Evolutionary conservation across 2,113 vertebrate species (phyloP), one percentile per base, ranked within the genome.

Genomic region (Xyliphius kryptos): DNA sequence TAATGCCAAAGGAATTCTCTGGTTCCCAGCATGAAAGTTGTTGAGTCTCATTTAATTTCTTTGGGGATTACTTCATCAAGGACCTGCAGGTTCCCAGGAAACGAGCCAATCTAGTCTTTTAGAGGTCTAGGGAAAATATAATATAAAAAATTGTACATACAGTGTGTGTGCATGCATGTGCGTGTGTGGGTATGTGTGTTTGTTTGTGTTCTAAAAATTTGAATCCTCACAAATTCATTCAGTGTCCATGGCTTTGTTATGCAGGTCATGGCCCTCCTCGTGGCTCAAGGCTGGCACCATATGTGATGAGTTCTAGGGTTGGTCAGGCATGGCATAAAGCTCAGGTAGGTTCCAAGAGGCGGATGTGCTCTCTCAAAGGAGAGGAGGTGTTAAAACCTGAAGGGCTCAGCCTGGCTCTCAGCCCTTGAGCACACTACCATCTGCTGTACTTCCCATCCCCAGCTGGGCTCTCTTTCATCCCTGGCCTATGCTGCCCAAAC

Each of bases 361-460:
- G 78, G 82, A 84, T 83, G 77, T 79, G 66, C 66, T 76, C 43
- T 68, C 60, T 72, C 84, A 74, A 67, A 81, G 83, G 83, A 85
- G 81, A 76, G 82, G 85, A 86, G 83, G 83, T 85, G 86, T 84
- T 86, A 86, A 86, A 86, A 85, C 82, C 83, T 88, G 82, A 84
- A 85, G 82, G 83, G 83, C 81, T 83, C 80, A 69, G 77, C 76
- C 67, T 76, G 70, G 74, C 79, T 67, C 65, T 41, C 52, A 38
- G 68, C 79, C 75, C 56, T 60, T 74, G 74, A 76, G 78, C 80
- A 74, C 56, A 73, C 79, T 72, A 66, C 83, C 84, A 85, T 87
- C 84, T 87, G 84, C 79, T 84, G 70, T 76, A 74, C 76, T 44
- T 82, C 79, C 76, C 82, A 56, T 38, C 38, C 80, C 83, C 85